Conservation (phyloP, 2,888 invertebrate species). For the Sceliomorpha sp. region DNA sequence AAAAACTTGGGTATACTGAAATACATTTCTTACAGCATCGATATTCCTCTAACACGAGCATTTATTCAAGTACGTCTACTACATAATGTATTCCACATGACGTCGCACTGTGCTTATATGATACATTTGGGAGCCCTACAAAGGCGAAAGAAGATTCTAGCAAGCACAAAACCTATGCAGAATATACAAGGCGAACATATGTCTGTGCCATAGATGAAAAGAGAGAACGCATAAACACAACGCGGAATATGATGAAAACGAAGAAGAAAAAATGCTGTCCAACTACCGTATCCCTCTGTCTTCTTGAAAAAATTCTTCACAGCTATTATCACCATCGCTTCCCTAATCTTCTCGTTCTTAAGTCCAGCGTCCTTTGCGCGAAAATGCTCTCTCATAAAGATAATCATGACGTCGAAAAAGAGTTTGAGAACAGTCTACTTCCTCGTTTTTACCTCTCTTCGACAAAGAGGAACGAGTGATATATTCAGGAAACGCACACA, state of each 20-base stretch:
- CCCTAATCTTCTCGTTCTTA: constrained; percentile 2
- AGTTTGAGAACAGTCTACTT: neutral
- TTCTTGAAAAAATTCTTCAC: too few species aligned
- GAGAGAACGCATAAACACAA: constrained; percentile 28
- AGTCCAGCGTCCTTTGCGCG: too few species aligned
- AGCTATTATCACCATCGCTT: neutral
- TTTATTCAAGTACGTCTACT: constrained; percentile 6
- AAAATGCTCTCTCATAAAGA: too few species aligned
- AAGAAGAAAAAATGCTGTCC: neutral
- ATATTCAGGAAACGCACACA: constrained; percentile 20
- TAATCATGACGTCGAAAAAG: too few species aligned
- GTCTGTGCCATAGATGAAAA: constrained; percentile 10
- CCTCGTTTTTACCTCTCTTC: neutral
- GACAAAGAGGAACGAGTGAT: constrained; percentile 6
- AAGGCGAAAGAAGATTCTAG: constrained; percentile 9
- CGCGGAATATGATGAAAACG: constrained; percentile 12
- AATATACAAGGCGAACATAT: constrained; percentile 10
- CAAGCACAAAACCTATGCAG: constrained; percentile 11
- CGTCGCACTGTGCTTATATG: neutral
- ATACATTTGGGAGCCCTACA: constrained; percentile 21
- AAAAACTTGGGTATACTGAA: too few species aligned
- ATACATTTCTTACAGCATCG: too few species aligned
- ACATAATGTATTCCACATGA: constrained; percentile 4
- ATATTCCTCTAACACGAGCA: too few species aligned
- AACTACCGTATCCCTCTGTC: neutral